phyloP scores from a whole-genome alignment of 2,797 vertebrate species.

The Loris lydekkerianus region DNA sequence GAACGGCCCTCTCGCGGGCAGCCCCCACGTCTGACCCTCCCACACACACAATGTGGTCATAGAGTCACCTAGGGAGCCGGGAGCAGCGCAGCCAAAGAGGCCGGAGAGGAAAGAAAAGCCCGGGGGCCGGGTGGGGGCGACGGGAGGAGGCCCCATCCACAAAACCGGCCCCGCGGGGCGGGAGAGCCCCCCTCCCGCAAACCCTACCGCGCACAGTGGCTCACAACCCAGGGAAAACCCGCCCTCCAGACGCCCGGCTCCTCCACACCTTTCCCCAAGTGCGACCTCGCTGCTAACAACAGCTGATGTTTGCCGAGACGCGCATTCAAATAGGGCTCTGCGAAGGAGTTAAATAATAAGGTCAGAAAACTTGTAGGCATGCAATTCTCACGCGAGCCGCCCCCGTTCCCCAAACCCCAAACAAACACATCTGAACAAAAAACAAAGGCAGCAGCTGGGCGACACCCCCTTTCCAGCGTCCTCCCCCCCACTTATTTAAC shows the following conservation, averaged over 20 bases:
- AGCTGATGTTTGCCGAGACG: background rate
- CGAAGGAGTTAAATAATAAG: slow-evolving; percentile 60
- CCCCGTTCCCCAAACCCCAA: background rate
- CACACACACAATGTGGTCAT: slow-evolving; percentile 95
- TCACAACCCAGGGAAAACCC: slow-evolving; percentile 68
- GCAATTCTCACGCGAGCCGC: slow-evolving; percentile 44
- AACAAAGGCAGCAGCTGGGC: slow-evolving; percentile 78
- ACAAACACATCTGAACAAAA: slow-evolving; percentile 47
- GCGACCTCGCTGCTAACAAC: slow-evolving; percentile 24
- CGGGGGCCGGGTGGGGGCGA: background rate
- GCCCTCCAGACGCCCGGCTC: slow-evolving; percentile 44
- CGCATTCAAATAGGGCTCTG: background rate
- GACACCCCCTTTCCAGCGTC: background rate
- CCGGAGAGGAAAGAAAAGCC: slow-evolving; percentile 80
- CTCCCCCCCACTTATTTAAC: slow-evolving; percentile 3
- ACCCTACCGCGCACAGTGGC: slow-evolving; percentile 57
- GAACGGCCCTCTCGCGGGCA: slow-evolving; percentile 97
- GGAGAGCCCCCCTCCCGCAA: background rate
- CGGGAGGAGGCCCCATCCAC: background rate
- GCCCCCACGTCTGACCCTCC: slow-evolving; percentile 94
- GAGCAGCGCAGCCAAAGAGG: slow-evolving; percentile 90
- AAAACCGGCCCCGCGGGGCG: slow-evolving; percentile 4
- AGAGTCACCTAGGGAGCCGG: slow-evolving; percentile 95
- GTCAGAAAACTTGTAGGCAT: slow-evolving; percentile 55
- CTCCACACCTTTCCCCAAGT: slow-evolving; percentile 62